phyloP scores from a whole-genome alignment of 2,113 vertebrate genomes.

The Sciurus niger region DNA sequence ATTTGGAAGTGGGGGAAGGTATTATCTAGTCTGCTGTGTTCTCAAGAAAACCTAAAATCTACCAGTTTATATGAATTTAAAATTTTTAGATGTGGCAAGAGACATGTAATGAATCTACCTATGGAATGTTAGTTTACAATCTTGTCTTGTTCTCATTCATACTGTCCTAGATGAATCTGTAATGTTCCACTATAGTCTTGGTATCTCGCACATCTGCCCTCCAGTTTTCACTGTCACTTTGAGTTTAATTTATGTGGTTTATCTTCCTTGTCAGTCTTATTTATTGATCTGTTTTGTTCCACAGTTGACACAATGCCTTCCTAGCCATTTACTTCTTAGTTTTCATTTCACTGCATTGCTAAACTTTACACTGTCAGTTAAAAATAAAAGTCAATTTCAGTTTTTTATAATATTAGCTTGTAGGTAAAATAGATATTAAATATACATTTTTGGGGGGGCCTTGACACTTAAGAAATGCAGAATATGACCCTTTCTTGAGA shows the following conservation, averaged over 20 bases:
- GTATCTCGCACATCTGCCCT: background rate
- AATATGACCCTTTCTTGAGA: slow-evolving; percentile 60
- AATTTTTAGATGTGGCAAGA: background rate
- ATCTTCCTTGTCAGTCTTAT: background rate
- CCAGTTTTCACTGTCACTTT: background rate
- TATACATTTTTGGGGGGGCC: background rate
- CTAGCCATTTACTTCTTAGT: background rate
- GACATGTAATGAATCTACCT: background rate
- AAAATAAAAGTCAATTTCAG: background rate
- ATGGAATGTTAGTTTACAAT: background rate
- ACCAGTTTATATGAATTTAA: background rate
- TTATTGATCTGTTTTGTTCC: slow-evolving; percentile 47
- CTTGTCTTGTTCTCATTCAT: background rate
- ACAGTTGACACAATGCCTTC: background rate
- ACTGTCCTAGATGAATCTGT: background rate
- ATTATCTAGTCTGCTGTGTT: background rate
- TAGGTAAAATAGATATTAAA: background rate
- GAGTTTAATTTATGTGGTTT: slow-evolving; percentile 23
- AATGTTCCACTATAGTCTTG: background rate
- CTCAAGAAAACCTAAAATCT: background rate
- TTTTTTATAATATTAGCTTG: slow-evolving; percentile 1
- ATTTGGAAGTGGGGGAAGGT: background rate
- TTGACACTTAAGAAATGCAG: slow-evolving; percentile 26
- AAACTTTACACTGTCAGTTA: background rate
- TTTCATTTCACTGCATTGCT: slow-evolving; percentile 9